phyloP scores from a whole-genome alignment of 2,113 vertebrate genomes.

The Amblyornis subalaris region DNA sequence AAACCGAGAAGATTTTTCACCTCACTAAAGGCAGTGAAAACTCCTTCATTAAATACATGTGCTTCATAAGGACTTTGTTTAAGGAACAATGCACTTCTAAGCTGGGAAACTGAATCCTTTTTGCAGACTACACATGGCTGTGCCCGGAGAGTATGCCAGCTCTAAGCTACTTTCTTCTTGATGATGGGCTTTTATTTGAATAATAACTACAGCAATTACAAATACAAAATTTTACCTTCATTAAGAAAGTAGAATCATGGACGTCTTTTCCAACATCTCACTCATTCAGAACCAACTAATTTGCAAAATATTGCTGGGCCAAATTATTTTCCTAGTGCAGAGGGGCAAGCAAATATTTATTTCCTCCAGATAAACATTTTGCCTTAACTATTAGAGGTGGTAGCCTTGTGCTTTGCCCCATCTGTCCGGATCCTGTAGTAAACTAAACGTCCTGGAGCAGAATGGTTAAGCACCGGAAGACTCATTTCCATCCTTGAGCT shows the following conservation, averaged over 20 bases:
- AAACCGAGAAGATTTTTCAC: background rate
- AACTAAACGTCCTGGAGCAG: background rate
- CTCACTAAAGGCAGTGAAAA: background rate
- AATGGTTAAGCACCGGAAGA: background rate
- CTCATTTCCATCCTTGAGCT: background rate
- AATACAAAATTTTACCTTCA: background rate
- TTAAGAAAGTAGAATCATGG: background rate
- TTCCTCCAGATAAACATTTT: background rate
- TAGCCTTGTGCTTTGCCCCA: background rate
- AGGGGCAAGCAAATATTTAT: background rate
- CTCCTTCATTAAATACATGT: background rate
- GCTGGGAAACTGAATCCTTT: background rate
- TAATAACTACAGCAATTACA: background rate
- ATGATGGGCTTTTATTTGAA: background rate
- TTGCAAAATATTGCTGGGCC: background rate
- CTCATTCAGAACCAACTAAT: background rate
- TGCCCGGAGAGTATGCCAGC: background rate
- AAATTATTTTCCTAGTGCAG: background rate
- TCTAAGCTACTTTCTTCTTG: background rate
- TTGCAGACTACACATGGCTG: background rate
- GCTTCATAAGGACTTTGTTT: background rate
- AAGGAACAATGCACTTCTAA: background rate
- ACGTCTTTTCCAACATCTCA: background rate
- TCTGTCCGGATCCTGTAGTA: background rate
- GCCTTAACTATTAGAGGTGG: background rate